Evolutionary conservation across 2,113 vertebrate species (phyloP).

Genomic region (Pantherophis guttatus): DNA sequence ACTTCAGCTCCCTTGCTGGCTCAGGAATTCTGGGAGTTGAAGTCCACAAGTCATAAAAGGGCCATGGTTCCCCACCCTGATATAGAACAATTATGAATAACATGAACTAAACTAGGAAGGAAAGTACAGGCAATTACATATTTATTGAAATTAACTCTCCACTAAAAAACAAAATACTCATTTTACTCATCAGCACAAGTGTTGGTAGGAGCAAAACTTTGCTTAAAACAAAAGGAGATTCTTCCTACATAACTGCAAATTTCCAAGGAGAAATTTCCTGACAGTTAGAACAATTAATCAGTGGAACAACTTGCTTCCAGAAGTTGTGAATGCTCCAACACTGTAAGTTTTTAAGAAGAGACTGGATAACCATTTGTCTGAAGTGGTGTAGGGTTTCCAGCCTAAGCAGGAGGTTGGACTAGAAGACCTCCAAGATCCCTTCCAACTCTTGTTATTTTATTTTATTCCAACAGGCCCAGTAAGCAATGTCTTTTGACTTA

Average conservation of each 20-base stretch:
- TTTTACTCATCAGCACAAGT: neutral
- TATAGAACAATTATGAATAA: neutral
- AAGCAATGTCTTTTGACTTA: conserved; percentile 57
- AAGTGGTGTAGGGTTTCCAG: no score
- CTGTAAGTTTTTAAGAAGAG: no score
- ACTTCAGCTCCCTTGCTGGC: neutral
- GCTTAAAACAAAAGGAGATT: conserved; percentile 45
- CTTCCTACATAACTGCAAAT: conserved; percentile 52
- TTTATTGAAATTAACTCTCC: neutral
- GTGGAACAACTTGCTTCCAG: no score
- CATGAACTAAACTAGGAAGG: neutral
- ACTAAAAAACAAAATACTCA: neutral
- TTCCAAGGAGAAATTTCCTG: no score
- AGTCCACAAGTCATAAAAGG: neutral
- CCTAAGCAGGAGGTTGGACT: no score
- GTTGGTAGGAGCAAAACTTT: neutral
- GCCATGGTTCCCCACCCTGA: neutral
- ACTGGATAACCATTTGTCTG: no score
- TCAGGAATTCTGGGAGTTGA: neutral
- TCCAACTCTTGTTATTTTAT: no score
- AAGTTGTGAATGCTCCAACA: no score
- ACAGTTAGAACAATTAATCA: no score
- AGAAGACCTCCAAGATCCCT: no score
- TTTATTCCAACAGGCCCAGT: no score
- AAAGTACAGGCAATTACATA: neutral